Evolutionary conservation across 2,888 invertebrate species (phyloP).

Genomic region (Tenthredo notha): DNA sequence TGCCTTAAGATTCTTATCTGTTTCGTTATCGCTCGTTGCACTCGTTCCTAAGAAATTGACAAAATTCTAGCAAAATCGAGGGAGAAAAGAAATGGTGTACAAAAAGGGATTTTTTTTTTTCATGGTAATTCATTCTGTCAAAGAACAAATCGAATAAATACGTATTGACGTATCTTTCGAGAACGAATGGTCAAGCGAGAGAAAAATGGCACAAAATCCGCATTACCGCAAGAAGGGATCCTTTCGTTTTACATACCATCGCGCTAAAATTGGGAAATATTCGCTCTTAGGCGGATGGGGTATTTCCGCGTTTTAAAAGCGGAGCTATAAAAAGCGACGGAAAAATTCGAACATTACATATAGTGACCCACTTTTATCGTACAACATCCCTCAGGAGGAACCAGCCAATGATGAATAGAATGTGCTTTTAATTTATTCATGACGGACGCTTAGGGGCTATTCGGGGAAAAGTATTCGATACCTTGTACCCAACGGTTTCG

Average conservation of each 20-base stretch:
- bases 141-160: not conserved
- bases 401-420: constrained; percentile 13
- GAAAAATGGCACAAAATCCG: not conserved
- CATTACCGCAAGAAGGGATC: not conserved
- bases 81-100: not conserved
- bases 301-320: not conserved
- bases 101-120: not conserved
- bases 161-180: not conserved
- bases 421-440: constrained; percentile 29
- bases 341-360: not conserved
- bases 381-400: not conserved
- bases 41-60: not conserved
- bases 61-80: not conserved
- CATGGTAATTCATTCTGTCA: not conserved
- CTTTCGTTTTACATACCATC: not conserved
- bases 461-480: constrained; percentile 4
- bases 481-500: not conserved
- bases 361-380: not conserved
- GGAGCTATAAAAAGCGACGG: not conserved
- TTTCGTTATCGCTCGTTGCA: constrained; percentile 4
- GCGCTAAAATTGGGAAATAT: constrained; percentile 17
- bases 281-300: not conserved
- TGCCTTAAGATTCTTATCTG: constrained; percentile 30
- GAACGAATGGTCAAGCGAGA: not conserved
- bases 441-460: not conserved